Conservation (phyloP, 2,888 invertebrate species). For the Temnothorax unifasciatus region DNA sequence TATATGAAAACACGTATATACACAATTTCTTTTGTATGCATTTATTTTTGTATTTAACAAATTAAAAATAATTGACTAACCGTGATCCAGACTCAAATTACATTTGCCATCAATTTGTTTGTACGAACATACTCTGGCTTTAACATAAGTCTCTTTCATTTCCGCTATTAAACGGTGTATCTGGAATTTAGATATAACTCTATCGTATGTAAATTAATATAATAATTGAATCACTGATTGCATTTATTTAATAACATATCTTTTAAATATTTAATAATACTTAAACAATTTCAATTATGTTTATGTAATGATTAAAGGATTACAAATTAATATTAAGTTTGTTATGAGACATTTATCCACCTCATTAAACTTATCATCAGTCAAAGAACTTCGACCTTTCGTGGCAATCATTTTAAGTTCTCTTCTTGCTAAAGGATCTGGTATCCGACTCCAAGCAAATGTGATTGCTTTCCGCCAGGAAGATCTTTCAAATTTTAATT, state of each 20-base stretch:
- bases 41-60: conserved; percentile 16
- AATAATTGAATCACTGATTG: not conserved
- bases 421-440: no score
- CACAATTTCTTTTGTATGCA: not conserved
- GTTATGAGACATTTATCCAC: no score
- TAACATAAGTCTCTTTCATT: conserved; percentile 93
- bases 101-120: conserved; percentile 86
- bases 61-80: conserved; percentile 75
- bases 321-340: no score
- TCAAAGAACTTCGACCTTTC: no score
- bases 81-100: conserved; percentile 86
- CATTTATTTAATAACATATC: not conserved
- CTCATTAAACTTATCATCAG: no score
- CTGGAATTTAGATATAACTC: conserved; percentile 86
- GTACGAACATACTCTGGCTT: conserved; percentile 91
- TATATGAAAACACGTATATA: not conserved
- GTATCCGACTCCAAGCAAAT: no score
- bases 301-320: no score
- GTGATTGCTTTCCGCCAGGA: no score
- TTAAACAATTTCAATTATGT: no score
- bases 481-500: no score
- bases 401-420: no score
- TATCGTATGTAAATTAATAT: not conserved
- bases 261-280: no score
- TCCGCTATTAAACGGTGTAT: conserved; percentile 91